Conservation (phyloP, 2,113 vertebrate species). For the Anoplopoma fimbria region DNA sequence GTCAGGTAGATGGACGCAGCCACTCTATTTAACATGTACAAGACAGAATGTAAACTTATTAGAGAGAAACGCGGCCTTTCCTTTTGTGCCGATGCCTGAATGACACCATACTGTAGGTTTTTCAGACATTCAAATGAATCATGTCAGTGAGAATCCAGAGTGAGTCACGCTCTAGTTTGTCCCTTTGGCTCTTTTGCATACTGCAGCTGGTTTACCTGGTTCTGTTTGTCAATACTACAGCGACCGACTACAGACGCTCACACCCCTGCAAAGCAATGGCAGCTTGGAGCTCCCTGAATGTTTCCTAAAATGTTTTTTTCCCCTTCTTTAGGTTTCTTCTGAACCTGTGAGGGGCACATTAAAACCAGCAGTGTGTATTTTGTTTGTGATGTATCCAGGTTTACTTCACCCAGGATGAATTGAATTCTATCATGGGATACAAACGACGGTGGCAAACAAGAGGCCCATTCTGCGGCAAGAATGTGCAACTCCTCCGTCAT, state of each 20-base stretch:
- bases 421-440: constrained; percentile 17
- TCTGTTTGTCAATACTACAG: constrained; percentile 6
- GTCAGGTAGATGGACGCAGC: neutral
- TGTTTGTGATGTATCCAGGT: neutral
- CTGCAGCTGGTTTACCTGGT: constrained; percentile 8
- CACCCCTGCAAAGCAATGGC: neutral
- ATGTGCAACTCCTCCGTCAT: neutral
- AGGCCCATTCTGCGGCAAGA: constrained; percentile 27
- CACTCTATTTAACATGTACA: neutral
- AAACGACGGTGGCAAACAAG: constrained; percentile 28
- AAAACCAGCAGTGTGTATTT: neutral
- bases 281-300: neutral
- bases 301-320: neutral
- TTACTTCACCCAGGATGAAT: neutral
- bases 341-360: neutral
- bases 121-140: neutral
- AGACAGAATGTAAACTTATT: neutral
- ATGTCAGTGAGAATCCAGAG: neutral
- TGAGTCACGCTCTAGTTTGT: constrained; percentile 2
- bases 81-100: neutral
- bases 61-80: neutral
- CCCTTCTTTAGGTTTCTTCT: neutral
- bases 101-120: neutral
- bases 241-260: neutral
- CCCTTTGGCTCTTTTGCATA: constrained; percentile 28